Base-by-base conservation (phyloP, 1,140 invertebrate genomes). In the Lordiphosa collinella region DNA sequence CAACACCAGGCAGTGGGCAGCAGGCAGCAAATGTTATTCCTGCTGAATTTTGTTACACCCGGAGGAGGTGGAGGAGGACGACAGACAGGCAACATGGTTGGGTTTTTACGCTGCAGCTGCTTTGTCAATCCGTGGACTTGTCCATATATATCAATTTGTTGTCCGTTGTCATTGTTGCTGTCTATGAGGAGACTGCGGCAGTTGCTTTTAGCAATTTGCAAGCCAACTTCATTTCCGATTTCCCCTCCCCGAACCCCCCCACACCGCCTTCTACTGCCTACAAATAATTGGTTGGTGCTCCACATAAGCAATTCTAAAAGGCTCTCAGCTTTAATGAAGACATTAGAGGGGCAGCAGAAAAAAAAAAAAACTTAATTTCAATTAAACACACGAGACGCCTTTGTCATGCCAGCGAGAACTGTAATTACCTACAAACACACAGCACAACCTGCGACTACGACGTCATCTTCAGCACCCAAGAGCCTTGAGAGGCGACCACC, bases 101-200 rank as follows among this genome's bases (percentile, higher is more conserved):
- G 65, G 65, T 68, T 75, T 82, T 75, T 75, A 70, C 57, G 61
- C 54, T 82, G 76, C 66, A 67, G 66, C 71, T 76, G 76, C 71
- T 80, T 80, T 82, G 75, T 80, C 75, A 80, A 80, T 75, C 70
- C 76, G 71, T 65, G 66, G 76, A 75, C 71, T 82, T 65, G 53
- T 58, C 58, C 75, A 79, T 75, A 80, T 80, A 80, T 82, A 80
- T 80, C 76, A 80, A 80, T 80, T 80, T 80, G 76, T 80, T 80
- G 76, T 82, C 49, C 72, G 50, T 35, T 62, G 40, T 18, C 71
- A 62, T 46, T 63, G 68, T 54, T 62, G 66, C 34, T 31, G 13
- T 56, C 52, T 36, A 38, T 66, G 41, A 18, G 50, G 13, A 29
- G 25, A 14, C 9, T 51, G 59, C 49, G 64, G 61, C 69, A 63